These are phyloP conservation scores for Cynopterus sphinx DNA, from an alignment of 2,797 vertebrate genomes.

Conservation along the genomic window DNA sequence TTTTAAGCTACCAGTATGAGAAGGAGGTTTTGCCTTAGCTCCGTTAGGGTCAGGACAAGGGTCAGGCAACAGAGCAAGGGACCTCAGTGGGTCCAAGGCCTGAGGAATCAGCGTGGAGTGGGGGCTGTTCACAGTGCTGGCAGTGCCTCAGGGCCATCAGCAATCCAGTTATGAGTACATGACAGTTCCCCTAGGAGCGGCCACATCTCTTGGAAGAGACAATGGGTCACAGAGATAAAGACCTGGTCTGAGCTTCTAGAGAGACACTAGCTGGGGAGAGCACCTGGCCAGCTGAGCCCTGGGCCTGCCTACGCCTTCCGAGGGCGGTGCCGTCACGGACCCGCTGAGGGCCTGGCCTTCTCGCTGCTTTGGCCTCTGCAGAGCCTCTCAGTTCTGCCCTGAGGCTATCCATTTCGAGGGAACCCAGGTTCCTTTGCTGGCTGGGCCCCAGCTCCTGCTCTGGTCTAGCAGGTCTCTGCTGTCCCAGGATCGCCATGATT, in stretches of 20 bases:
- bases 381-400: too few species aligned
- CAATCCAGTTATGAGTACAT: not conserved
- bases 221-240: not conserved
- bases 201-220: not conserved
- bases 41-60: not conserved
- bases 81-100: not conserved
- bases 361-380: not conserved
- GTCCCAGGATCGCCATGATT: not conserved
- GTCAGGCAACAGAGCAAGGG: not conserved
- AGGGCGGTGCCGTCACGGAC: fast-evolving
- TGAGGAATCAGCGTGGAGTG: fast-evolving
- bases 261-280: fast-evolving
- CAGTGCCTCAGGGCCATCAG: not conserved
- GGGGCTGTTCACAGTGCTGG: not conserved
- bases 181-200: not conserved
- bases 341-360: not conserved
- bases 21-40: not conserved
- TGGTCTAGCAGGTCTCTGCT: not conserved
- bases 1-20: not conserved
- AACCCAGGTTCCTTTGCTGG: not conserved
- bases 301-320: fast-evolving
- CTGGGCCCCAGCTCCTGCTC: not conserved
- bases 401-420: not conserved
- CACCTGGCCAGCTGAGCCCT: not conserved
- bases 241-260: fast-evolving